Conservation (phyloP, 2,888 invertebrate species). For the Didymodactylos carnosus region DNA sequence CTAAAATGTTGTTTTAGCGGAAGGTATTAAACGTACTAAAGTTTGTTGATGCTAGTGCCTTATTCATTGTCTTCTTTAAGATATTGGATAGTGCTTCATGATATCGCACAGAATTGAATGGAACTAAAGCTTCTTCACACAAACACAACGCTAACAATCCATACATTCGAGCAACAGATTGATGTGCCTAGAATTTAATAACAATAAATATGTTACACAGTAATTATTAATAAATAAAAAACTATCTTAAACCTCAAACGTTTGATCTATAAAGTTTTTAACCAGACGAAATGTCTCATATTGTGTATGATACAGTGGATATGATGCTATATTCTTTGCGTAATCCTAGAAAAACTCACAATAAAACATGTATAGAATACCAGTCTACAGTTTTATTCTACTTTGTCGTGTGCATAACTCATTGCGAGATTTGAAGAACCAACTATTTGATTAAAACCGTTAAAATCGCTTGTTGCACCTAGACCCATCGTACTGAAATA, state of each 20-base stretch:
- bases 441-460: not conserved
- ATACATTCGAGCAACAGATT: not conserved
- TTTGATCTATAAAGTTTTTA: conserved; percentile 3
- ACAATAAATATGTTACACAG: not conserved
- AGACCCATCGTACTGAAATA: not conserved
- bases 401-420: too few species aligned
- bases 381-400: not conserved
- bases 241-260: not conserved
- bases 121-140: not conserved
- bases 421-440: not conserved
- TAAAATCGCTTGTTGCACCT: not conserved
- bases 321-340: not conserved
- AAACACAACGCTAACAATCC: not conserved
- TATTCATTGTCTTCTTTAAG: not conserved
- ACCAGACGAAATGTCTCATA: conserved; percentile 11
- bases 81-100: not conserved
- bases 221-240: not conserved
- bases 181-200: not conserved
- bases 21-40: not conserved
- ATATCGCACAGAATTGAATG: conserved; percentile 4
- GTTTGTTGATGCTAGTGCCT: not conserved
- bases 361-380: not conserved
- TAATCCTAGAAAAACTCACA: not conserved
- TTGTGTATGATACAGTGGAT: conserved; percentile 8
- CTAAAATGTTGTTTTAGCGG: not conserved